phyloP scores from a whole-genome alignment of 1,140 invertebrate genomes.

The Drosophila rufa region DNA sequence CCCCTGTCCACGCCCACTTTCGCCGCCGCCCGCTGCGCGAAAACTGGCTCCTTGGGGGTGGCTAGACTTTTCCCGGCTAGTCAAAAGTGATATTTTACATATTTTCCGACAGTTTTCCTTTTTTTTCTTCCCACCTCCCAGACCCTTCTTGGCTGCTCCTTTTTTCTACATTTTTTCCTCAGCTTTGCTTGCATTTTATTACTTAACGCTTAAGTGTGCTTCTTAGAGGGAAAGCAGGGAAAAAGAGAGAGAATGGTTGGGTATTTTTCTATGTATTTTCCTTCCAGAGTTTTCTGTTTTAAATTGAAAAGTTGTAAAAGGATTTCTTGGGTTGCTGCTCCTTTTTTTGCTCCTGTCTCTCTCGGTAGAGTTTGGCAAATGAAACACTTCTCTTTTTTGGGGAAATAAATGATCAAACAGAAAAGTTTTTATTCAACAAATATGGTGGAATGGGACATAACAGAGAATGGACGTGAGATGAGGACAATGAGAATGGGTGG shows the following conservation, averaged over 20 bases:
- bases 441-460: conserved; percentile 10
- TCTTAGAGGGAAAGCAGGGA: conserved; percentile 22
- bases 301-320: conserved; percentile 80
- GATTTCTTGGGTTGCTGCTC: conserved; percentile 43
- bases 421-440: conserved; percentile 70
- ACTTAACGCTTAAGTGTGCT: conserved; percentile 79
- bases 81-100: conserved; percentile 82
- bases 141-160: conserved; percentile 38
- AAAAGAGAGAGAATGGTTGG: conserved; percentile 4
- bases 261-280: conserved; percentile 31
- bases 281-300: conserved; percentile 48
- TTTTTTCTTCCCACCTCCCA: conserved; percentile 26
- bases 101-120: conserved; percentile 52
- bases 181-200: conserved; percentile 81
- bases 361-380: conserved; percentile 32
- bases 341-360: conserved; percentile 1
- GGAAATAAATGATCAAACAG: conserved; percentile 70
- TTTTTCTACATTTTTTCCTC: conserved; percentile 61
- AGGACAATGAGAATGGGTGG: conserved; percentile 11
- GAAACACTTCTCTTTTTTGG: conserved; percentile 47
- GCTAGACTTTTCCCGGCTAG: conserved; percentile 61
- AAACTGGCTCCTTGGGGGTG: conserved; percentile 62
- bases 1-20: conserved; percentile 2
- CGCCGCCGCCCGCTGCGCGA: conserved; percentile 41
- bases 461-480: conserved; percentile 18